These are phyloP conservation scores for Sebastes vulpes DNA, from an alignment of 2,797 vertebrate species.

Conservation along the genomic window DNA sequence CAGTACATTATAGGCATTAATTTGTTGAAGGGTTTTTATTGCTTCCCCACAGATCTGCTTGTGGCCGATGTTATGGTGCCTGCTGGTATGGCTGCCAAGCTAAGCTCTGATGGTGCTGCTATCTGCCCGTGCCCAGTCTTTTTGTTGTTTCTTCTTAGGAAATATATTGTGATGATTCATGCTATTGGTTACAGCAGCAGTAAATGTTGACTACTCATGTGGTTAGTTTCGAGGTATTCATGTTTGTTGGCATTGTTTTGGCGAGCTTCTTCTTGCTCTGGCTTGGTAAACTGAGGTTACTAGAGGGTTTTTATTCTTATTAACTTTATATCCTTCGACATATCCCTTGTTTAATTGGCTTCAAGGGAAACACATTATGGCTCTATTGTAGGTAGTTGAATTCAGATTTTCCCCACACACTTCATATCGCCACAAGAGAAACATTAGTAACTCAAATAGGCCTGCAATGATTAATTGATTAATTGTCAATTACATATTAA, in stretches of 20 bases:
- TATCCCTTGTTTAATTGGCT: neutral
- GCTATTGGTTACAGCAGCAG: neutral
- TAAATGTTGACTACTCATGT: neutral
- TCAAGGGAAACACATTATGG: neutral
- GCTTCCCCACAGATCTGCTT: conserved; percentile 6
- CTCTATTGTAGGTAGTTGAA: neutral
- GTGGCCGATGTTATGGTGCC: neutral
- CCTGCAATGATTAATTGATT: no score
- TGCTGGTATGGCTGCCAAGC: conserved; percentile 7
- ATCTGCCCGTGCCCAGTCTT: neutral
- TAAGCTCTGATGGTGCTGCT: neutral
- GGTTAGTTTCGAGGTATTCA: neutral
- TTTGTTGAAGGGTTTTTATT: conserved; percentile 22
- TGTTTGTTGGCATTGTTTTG: neutral
- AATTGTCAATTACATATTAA: no score
- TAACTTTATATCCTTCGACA: neutral
- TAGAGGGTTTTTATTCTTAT: neutral
- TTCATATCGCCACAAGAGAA: neutral
- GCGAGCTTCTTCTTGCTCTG: neutral
- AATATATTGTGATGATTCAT: neutral
- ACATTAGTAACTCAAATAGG: neutral
- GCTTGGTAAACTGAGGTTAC: neutral
- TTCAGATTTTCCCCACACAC: neutral
- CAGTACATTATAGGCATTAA: conserved; percentile 16
- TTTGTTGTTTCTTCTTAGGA: neutral